Evolutionary conservation across 2,797 vertebrate genomes (phyloP).

Genomic region (Sternotherus odoratus): DNA sequence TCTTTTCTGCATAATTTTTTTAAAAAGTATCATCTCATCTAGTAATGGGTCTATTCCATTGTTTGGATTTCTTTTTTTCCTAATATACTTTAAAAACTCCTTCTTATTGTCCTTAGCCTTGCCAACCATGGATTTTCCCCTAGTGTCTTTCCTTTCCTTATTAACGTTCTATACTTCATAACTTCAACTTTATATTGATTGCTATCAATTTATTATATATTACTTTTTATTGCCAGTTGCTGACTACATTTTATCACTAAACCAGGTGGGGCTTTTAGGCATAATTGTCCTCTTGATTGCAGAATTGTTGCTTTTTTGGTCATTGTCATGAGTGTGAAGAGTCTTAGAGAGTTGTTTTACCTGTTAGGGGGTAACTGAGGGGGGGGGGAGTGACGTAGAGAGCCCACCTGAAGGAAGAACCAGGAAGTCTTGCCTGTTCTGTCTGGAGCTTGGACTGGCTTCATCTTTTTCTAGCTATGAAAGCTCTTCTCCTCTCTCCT

Average conservation of each 20-base stretch:
- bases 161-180: not conserved
- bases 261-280: not conserved
- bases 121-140: not conserved
- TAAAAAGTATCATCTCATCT: not conserved
- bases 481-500: no score
- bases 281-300: not conserved
- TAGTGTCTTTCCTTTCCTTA: not conserved
- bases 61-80: not conserved
- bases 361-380: no score
- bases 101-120: not conserved
- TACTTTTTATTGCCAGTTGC: not conserved
- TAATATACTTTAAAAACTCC: not conserved
- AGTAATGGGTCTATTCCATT: rapidly evolving
- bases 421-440: no score
- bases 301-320: not conserved
- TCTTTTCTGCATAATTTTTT: rapidly evolving
- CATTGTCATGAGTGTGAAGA: no score
- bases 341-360: no score
- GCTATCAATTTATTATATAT: not conserved
- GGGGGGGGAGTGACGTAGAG: no score
- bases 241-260: not conserved
- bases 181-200: not conserved
- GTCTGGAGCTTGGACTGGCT: no score
- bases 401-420: no score
- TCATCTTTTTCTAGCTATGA: no score